These are phyloP conservation scores for Ramphastos sulfuratus DNA, from an alignment of 2,113 vertebrate genomes.

Conservation along the genomic window DNA sequence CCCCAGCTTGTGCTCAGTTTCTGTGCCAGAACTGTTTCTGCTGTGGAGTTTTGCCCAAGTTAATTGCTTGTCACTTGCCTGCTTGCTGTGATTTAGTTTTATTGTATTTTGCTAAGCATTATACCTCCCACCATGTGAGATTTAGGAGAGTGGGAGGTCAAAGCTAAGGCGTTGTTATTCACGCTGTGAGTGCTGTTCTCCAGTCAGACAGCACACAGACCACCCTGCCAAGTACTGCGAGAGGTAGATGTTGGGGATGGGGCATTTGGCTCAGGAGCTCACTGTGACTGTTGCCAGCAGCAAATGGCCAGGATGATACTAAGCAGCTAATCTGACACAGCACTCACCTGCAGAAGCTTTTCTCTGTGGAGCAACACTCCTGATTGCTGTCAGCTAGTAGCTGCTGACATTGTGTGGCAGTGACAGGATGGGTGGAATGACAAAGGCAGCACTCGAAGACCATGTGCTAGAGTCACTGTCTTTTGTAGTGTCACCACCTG, in stretches of 20 bases:
- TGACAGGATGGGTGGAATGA: neutral
- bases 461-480: neutral
- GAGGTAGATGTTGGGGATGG: rapidly evolving
- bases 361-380: too few species aligned
- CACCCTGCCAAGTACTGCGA: rapidly evolving
- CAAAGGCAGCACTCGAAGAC: neutral
- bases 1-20: neutral
- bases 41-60: neutral
- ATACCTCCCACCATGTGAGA: neutral
- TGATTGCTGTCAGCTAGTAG: neutral
- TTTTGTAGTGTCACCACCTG: neutral
- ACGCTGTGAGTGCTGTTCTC: neutral
- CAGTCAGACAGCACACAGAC: neutral
- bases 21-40: neutral
- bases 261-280: neutral
- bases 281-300: neutral
- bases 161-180: neutral
- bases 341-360: neutral
- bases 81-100: neutral
- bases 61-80: neutral
- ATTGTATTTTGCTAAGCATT: neutral
- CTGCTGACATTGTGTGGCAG: neutral
- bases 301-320: rapidly evolving
- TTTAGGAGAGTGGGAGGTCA: neutral
- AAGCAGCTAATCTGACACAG: neutral